Conservation (phyloP, 2,888 invertebrate species). For the Griposia aprilina region DNA sequence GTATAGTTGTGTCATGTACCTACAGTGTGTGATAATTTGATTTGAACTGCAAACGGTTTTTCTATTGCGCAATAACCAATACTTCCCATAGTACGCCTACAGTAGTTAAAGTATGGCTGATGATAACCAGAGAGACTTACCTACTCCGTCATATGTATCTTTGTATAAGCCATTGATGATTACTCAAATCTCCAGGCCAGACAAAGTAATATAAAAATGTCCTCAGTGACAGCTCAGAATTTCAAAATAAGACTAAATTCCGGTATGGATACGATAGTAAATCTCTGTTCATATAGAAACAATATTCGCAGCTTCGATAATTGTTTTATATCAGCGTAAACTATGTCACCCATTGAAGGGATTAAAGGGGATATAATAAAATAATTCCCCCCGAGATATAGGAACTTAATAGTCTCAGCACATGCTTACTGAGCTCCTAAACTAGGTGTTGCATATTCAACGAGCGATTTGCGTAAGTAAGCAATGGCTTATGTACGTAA, state of each 20-base stretch:
- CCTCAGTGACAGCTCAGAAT: not conserved
- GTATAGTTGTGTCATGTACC: too few species aligned
- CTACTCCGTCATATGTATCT: too few species aligned
- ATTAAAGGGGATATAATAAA: slow-evolving; percentile 72
- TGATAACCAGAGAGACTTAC: too few species aligned
- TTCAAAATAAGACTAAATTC: not conserved
- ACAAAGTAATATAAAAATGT: not conserved
- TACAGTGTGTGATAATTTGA: too few species aligned
- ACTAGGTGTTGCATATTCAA: slow-evolving; percentile 90
- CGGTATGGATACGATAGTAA: not conserved
- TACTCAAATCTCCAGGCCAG: not conserved
- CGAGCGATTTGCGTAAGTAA: slow-evolving; percentile 90
- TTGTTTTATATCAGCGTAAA: slow-evolving; percentile 46
- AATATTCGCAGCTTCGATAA: slow-evolving; percentile 30
- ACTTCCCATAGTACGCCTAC: too few species aligned
- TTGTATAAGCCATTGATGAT: not conserved
- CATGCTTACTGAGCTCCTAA: slow-evolving; percentile 88
- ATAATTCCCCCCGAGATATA: slow-evolving; percentile 77
- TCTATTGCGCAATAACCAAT: too few species aligned
- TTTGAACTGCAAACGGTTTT: too few species aligned
- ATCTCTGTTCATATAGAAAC: slow-evolving; percentile 11
- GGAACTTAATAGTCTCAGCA: slow-evolving; percentile 89
- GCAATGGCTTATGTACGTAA: slow-evolving; percentile 88
- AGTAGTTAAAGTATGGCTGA: too few species aligned
- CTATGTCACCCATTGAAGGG: slow-evolving; percentile 60